Conservation (phyloP, 1,140 invertebrate species). For the Drosophila guanche region DNA sequence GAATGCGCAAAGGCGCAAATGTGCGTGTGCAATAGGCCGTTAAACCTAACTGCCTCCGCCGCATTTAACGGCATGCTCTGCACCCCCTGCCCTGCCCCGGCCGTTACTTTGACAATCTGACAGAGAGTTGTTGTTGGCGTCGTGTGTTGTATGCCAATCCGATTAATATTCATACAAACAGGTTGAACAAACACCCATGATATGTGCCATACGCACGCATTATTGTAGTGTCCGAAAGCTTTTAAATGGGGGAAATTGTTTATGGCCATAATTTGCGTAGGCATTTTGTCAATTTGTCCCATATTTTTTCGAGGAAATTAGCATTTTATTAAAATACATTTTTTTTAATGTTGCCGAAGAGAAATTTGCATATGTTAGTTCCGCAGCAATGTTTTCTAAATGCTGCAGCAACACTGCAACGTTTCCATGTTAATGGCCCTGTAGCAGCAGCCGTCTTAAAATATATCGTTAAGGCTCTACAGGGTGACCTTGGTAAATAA, state of each 20-base stretch:
- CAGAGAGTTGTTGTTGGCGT: slow-evolving; percentile 19
- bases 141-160: slow-evolving; percentile 27
- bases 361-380: too few species aligned
- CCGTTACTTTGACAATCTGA: slow-evolving; percentile 54
- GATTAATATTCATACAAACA: slow-evolving; percentile 55
- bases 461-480: too few species aligned
- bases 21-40: slow-evolving; percentile 65
- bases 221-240: slow-evolving; percentile 19
- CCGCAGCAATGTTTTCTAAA: too few species aligned
- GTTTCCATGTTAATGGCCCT: too few species aligned
- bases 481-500: too few species aligned
- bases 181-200: slow-evolving; percentile 28
- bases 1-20: slow-evolving; percentile 62
- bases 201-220: slow-evolving; percentile 3
- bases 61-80: too few species aligned
- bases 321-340: too few species aligned
- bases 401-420: too few species aligned
- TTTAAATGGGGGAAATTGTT: slow-evolving; percentile 19
- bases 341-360: too few species aligned
- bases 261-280: slow-evolving; percentile 31
- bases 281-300: slow-evolving; percentile 43
- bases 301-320: slow-evolving; percentile 9
- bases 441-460: too few species aligned
- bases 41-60: slow-evolving; percentile 21
- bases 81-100: slow-evolving; percentile 16